Percentiles rank a stretch among this genome's conserved stretches.
These are phyloP conservation scores for Trachurus trachurus DNA, from an alignment of 2,797 vertebrate species.

Conservation along the genomic window DNA sequence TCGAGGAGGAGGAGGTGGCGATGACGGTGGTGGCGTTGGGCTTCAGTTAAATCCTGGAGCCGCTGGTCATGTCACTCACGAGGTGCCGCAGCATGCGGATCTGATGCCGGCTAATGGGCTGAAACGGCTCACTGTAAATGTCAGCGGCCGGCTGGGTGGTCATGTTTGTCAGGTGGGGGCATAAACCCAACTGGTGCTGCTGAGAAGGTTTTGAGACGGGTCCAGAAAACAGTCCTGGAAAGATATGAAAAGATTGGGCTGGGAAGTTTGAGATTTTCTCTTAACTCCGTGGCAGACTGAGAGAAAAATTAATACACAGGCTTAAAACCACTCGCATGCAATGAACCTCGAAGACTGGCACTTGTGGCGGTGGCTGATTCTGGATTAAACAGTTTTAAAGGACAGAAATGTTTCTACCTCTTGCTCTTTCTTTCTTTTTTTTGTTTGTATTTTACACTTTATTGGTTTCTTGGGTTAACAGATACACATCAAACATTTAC, in stretches of 20 bases:
- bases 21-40: conserved; percentile 34
- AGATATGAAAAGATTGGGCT: conserved; percentile 38
- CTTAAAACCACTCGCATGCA: background rate
- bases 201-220: conserved; percentile 66
- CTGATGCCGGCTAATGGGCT: conserved; percentile 72
- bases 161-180: conserved; percentile 70
- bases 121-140: conserved; percentile 73
- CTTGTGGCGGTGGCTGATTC: background rate
- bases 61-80: conserved; percentile 65
- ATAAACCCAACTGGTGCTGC: conserved; percentile 71
- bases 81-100: conserved; percentile 61
- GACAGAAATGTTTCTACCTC: background rate
- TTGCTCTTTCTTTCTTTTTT: background rate
- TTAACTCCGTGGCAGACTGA: background rate
- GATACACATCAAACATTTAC: no score
- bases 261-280: conserved; percentile 28
- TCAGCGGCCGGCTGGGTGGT: conserved; percentile 72
- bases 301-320: background rate
- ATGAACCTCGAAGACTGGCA: background rate
- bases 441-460: background rate
- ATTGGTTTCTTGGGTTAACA: no score
- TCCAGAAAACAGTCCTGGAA: conserved; percentile 62
- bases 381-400: background rate
- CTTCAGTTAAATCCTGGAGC: conserved; percentile 65
- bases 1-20: conserved; percentile 24